phyloP scores from a whole-genome alignment of 2,888 invertebrate genomes.

The Tuberolachnus salignus region DNA sequence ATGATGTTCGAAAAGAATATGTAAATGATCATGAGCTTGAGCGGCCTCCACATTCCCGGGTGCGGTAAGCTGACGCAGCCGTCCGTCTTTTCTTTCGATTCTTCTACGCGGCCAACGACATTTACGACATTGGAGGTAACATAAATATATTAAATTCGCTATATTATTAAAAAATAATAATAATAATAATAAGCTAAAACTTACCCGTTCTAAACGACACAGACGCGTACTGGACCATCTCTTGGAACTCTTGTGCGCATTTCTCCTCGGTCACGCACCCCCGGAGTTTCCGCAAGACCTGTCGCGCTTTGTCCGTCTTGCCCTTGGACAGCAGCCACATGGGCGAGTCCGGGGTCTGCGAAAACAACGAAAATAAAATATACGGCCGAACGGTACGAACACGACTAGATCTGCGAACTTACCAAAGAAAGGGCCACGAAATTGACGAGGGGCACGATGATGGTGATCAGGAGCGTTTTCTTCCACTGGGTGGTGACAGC shows the following conservation, averaged over 20 bases:
- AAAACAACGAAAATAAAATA: not conserved
- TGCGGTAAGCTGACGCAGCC: not conserved
- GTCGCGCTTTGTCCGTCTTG: not conserved
- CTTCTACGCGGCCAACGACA: not conserved
- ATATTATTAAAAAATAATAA: too few relatives aligned
- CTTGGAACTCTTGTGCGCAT: constrained; percentile 32
- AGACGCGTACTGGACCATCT: constrained; percentile 35
- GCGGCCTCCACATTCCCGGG: constrained; percentile 26
- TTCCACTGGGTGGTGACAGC: constrained; percentile 64
- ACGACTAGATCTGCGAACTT: not conserved
- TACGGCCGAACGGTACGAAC: not conserved
- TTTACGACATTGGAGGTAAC: not conserved
- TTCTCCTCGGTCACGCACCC: constrained; percentile 30
- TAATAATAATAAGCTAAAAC: too few relatives aligned
- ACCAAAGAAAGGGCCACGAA: constrained; percentile 67
- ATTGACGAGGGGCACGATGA: constrained; percentile 65
- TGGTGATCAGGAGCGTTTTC: constrained; percentile 66
- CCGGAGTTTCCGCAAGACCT: constrained; percentile 20
- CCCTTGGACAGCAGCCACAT: constrained; percentile 39
- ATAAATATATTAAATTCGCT: not conserved
- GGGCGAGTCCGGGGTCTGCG: constrained; percentile 40
- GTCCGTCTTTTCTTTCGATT: not conserved
- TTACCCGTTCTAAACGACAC: constrained; percentile 18
- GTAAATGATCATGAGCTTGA: not conserved
- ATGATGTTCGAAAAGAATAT: constrained; percentile 38